Evolutionary conservation across 2,888 invertebrate species (phyloP), one percentile per base, ranked within the genome.

Genomic region (Cactoblastis cactorum): DNA sequence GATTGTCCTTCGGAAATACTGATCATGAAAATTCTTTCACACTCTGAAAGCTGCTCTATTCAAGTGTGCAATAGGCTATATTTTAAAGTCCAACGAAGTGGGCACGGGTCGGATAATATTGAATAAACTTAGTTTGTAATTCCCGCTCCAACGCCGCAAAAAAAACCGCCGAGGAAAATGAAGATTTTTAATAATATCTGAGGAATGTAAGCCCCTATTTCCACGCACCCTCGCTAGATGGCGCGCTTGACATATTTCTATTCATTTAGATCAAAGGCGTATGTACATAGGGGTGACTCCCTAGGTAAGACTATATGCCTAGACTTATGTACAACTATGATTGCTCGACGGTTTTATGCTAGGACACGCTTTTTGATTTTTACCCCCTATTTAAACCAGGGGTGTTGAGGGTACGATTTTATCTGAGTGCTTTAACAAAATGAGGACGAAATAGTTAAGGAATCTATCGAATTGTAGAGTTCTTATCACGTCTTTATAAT

Each of bases 201-300:
- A 48, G 47, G 28, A 48, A 37, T 48, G 22, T 11, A 28, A 47
- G 15, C 47, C 47, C 37, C 35, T 48, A 37, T 48, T 35, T 15
- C 35, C 49, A 63, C 63, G 60, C 63, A 63, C 57, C 54, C 58
- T 60, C 59, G 12, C 63, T 69, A 69, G 65, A 68, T 67, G 67
- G 65, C 63, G 66, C 61, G 57, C 77, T 76, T 78, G 77, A 78
- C 77, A 78, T 71, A 78, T 73, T 76, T 77, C 72, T 69, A 71
- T 74, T 74, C 74, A 69, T 52, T 71, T 69, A 73, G 65, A 70
- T 77, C 77, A 77, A 77, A 79, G 77, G 58, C 51, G 52, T 52
- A 53, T 61, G 53, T 62, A 66, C 63, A 68, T 62, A 67, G 62
- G 72, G 73, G 71, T 57, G 65, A 64, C 69, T 69, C 63, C 63